Base-by-base conservation (phyloP, 2,888 invertebrate species). In the Eristalis pertinax region DNA sequence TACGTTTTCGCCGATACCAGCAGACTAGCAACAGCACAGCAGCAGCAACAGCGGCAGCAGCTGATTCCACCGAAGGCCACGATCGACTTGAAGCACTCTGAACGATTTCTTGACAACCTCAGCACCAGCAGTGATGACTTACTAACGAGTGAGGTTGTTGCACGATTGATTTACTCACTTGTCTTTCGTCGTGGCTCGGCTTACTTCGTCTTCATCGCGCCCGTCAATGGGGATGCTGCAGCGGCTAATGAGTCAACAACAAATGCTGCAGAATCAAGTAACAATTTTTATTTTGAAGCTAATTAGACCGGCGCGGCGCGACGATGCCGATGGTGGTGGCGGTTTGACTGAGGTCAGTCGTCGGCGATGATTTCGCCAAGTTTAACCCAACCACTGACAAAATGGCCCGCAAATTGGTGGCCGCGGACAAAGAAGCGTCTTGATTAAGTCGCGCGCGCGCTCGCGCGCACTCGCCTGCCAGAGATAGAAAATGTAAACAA, bases 61-160 rank as follows among this genome's bases (percentile, higher is more conserved):
- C 72, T 50, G 50, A 79, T 79, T 60, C 60, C 69, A 76, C 67
- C 43, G 70, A 80, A 84, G 84, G 84, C 56, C 75, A 72, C 79
- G 22, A 74, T 79, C 70, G 65, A 65, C 69, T 60, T 58, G 60
- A 76, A 83, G 50, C 76, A 56, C 80, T 84, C 60, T 35, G 60
- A 84, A 41, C 74, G 74, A 69, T 70, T 67, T 80, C 75, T 80
- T 72, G 67, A 80, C 70, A 72, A 74, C 65, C 70, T 26, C 56
- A 62, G 58, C 64, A n/a, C 32, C 15, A 35, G 7, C 43, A 22
- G 29, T 69, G 74, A 81, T 81, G 69, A 75, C 63, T 83, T 76
- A 83, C 78, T 78, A 83, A 78, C 65, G 64, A 67, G 79, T 70
- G 75, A 76, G 84, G 84, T 84, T 75, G 75, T 76, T 80, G 84